Base-by-base conservation (phyloP, 2,888 invertebrate species). In the Geotrupes spiniger region DNA sequence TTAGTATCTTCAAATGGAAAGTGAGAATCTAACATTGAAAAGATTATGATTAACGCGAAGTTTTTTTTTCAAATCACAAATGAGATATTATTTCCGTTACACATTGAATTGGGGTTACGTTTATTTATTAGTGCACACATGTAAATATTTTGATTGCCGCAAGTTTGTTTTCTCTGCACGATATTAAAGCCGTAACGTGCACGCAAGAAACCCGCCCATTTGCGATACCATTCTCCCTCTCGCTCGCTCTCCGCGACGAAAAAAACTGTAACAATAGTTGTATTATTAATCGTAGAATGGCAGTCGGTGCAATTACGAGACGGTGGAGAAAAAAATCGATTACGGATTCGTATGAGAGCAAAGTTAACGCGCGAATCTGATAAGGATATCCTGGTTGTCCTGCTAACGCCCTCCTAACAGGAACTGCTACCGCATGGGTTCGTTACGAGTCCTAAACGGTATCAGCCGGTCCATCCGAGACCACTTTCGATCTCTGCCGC, bases 401-500 rank as follows among this genome's bases (percentile, higher is more conserved):
- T 46, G 50, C 33, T 28, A 40, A 36, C 56, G 56, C 47, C 52
- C 57, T 37, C 53, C 52, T 56, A 68, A 60, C 65, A 69, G 67
- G 67, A 68, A 68, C 66, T 67, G 61, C 59, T 60, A 58, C 36
- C 28, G 44, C 33, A 33, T 25, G 33, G 21, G 15, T 42, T 29
- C 33, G 42, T 33, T 42, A 33, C 42, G 60, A 64, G 63, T 64
- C 62, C 64, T 57, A 66, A 68, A 68, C 39, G 49, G 54, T 47
- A 52, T 53, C 56, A 48, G 54, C 45, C 46, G 46, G 62, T 62
- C 67, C 66, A 67, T 69, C 68, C 66, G 64, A 63, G 60, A 70
- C 69, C 70, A 70, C 70, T 70, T 70, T 70, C 70, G 70, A 68
- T 68, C 67, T 67, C 68, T 41, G 50, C 51, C 39, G 49, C 51